Evolutionary conservation across 1,140 invertebrate genomes (phyloP), one percentile per base, ranked within the genome.

Genomic region (Vanessa tameamea): DNA sequence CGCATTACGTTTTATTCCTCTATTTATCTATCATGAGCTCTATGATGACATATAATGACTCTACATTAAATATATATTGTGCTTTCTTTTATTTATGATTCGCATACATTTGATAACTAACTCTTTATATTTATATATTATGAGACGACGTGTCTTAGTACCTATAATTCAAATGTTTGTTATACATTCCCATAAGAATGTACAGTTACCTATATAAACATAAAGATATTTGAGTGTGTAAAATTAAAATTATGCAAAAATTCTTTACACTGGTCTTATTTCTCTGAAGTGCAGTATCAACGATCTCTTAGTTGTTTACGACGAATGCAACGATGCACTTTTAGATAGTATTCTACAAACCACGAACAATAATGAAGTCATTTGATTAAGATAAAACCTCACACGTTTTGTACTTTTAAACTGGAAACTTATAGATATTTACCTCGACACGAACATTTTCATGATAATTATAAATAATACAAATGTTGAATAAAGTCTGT

Each of bases 221-320:
- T 5, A n/a, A 14, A 12, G 59, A 23, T 23, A 61, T 26, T 13
- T 63, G 37, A 50, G 59, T 23, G 26, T 63, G 50, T 47, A 47
- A 31, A 43, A 61, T 37, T 31, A 14, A 55, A 59, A 68, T 47
- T 69, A 78, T 86, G 81, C 82, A 86, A 88, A 89, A 87, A 63
- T 71, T 70, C 74, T 80, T 81, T 82, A 76, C 84, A 84, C 68
- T 82, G 74, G 78, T 78, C 75, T 79, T 67, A 72, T 43, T 91
- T 91, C 87, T 82, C 48, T 86, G 89, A 89, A 91, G 64, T 82
- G 81, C 83, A 86, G 66, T 83, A 89, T 88, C 87, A 83, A 73
- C 16, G 75, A 91, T 88, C 87, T 87, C 15, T 43, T 65, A 76
- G 73, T 57, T 63, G 61, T 74, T 87, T 80, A 84, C 78, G 78